phyloP scores from a whole-genome alignment of 2,797 vertebrate species.

The Neostethus bicornis region DNA sequence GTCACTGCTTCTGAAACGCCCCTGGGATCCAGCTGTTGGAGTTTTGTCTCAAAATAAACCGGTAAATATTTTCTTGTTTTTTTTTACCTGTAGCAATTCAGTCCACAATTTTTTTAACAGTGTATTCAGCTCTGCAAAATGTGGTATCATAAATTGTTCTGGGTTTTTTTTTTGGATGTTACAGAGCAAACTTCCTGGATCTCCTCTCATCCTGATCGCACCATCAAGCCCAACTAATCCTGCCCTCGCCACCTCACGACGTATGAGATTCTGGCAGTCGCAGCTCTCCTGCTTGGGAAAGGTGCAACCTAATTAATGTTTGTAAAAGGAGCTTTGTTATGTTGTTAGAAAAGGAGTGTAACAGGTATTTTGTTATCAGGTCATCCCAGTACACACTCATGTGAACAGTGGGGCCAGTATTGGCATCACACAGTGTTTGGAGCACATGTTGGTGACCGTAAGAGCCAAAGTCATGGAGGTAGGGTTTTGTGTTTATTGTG shows the following conservation, averaged over 20 bases:
- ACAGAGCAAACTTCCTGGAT: constrained; percentile 95
- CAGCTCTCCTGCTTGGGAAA: constrained; percentile 97
- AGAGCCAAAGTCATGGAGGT: constrained; percentile 96
- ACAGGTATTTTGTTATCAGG: constrained; percentile 72
- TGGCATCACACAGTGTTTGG: constrained; percentile 91
- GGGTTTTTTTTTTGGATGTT: constrained; percentile 32
- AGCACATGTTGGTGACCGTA: constrained; percentile 92
- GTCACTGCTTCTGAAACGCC: constrained; percentile 93
- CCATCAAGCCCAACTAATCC: constrained; percentile 91
- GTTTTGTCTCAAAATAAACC: constrained; percentile 98
- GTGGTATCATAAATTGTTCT: neutral
- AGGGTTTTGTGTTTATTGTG: constrained; percentile 8
- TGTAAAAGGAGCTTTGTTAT: neutral
- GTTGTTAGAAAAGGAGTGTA: constrained; percentile 3
- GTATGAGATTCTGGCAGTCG: constrained; percentile 97
- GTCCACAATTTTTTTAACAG: neutral
- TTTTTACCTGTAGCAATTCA: neutral
- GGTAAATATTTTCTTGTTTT: constrained; percentile 76
- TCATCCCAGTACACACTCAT: constrained; percentile 91
- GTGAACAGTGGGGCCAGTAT: constrained; percentile 88
- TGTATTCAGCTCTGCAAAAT: neutral
- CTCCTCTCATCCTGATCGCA: constrained; percentile 93
- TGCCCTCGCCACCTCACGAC: constrained; percentile 87
- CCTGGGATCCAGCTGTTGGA: constrained; percentile 97
- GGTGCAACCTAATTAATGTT: constrained; percentile 68